Base-by-base conservation (phyloP, 2,797 vertebrate genomes). In the Psittacula echo region DNA sequence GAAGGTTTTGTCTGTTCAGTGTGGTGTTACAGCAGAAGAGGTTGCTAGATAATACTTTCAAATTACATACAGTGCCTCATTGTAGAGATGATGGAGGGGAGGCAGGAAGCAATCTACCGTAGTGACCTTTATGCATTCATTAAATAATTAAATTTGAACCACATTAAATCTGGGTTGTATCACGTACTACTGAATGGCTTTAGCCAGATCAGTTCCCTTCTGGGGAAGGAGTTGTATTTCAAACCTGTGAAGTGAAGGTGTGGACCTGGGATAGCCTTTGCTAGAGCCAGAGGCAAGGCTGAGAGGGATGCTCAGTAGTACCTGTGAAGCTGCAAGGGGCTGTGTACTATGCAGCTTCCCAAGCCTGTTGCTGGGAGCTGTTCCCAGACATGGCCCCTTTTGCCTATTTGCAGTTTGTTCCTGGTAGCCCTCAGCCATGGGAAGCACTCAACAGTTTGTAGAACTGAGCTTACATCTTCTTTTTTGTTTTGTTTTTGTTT, bases 401-500 rank as follows among this genome's bases (percentile, higher is more conserved):
- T 13, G 70, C 32, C 27, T 22, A 5, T 41, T n/a, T 1, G 37
- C 41, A 11, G 29, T 0, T 0, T 2, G 16, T 41, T 10, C 26
- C 29, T 17, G 21, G 2, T 7, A 30, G 10, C 13, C 11, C 56
- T 56, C 41, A 2, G 9, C 4, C 53, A 9, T 0, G 2, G 41
- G 42, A 22, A 9, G 71, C 22, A 7, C 56, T n/a, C 13, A 11
- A 1, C 10, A 8, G 13, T 41, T 21, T 26, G 4, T n/a, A 37
- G 39, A 20, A 37, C 18, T 37, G 60, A 14, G 32, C 23, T 24
- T 37, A 37, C n/a, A 24, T 17, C 23, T 37, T 60, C 15, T 60
- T 60, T 60, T 17, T 24, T 17, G 18, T 70, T 75, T 44, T 23
- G 9, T 21, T 18, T 44, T 29, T 62, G 19, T 39, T 75, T 50